Percentiles rank a stretch among this genome's conserved stretches.
phyloP scores from a whole-genome alignment of 2,888 invertebrate species.

The Aplocera efformata region DNA sequence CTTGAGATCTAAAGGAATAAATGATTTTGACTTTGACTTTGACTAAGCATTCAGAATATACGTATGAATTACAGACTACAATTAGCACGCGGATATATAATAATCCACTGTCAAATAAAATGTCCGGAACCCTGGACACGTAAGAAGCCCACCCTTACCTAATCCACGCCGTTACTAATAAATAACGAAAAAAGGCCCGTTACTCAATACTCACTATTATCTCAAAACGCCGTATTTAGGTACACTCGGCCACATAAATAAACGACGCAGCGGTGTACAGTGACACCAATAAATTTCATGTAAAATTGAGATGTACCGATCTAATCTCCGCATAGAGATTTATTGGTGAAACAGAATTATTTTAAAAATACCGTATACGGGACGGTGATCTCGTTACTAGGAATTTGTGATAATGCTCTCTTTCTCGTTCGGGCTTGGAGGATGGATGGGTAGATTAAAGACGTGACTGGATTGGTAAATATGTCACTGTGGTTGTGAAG shows the following conservation, averaged over 20 bases:
- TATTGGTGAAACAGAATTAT: slow-evolving; percentile 70
- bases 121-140: not conserved
- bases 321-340: slow-evolving; percentile 68
- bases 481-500: too few species aligned
- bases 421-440: not conserved
- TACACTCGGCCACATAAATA: slow-evolving; percentile 67
- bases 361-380: slow-evolving; percentile 38
- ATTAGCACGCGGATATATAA: not conserved
- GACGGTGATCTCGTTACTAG: slow-evolving; percentile 2
- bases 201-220: slow-evolving; percentile 65
- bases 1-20: too few species aligned
- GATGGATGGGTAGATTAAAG: slow-evolving; percentile 1
- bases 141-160: not conserved
- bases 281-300: slow-evolving; percentile 67
- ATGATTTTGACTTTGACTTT: too few species aligned
- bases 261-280: slow-evolving; percentile 39
- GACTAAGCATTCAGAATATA: too few species aligned
- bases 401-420: slow-evolving; percentile 2
- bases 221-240: slow-evolving; percentile 69
- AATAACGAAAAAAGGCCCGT: slow-evolving; percentile 53
- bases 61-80: not conserved
- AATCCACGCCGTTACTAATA: slow-evolving; percentile 33
- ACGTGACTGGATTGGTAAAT: too few species aligned
- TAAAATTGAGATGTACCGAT: slow-evolving; percentile 77
- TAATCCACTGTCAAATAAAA: not conserved